Evolutionary conservation across 2,113 vertebrate genomes (phyloP), one percentile per base, ranked within the genome.

Genomic region (Nyctereutes procyonoides): DNA sequence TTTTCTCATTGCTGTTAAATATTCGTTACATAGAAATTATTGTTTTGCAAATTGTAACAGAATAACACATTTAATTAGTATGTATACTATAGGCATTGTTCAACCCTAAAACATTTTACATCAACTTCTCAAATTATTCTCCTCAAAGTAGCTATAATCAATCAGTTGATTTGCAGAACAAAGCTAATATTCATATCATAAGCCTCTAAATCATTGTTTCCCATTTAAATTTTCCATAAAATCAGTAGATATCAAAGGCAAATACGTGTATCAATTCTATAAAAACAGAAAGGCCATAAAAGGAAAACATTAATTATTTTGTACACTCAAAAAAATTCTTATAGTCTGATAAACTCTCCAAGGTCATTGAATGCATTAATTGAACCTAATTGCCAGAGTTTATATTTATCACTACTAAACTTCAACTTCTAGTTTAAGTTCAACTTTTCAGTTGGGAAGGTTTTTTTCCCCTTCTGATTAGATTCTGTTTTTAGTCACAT

Each of bases 161-260:
- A 26, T 83, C 53, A 92, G 20, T 48, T 93, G 48, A 88, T 24
- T 82, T 86, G 30, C 7, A 80, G 26, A 92, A 91, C 0, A 91
- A 95, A 92, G 84, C 16, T 82, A 73, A 93, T 77, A 87, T n/a
- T 85, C 2, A 48, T 10, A 38, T n/a, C 32, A 28, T 30, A 8
- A 69, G 1, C 63, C 22, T 30, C 24, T 90, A 90, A 88, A 86
- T 88, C n/a, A 87, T 48, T 1, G 9, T 51, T 96, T 92, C 26
- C 8, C 86, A 43, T 55, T 32, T 58, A 82, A 92, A 80, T 74
- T 88, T 56, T 55, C 8, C n/a, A 80, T 88, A 63, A 94, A 96
- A 73, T 19, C 8, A 94, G 12, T 20, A 81, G 20, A 69, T 53
- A 58, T 38, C 63, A 94, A 86, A 91, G 19, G 11, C 69, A 93